These are phyloP conservation scores for Phortica variegata DNA, from an alignment of 1,140 invertebrate genomes.

Conservation along the genomic window DNA sequence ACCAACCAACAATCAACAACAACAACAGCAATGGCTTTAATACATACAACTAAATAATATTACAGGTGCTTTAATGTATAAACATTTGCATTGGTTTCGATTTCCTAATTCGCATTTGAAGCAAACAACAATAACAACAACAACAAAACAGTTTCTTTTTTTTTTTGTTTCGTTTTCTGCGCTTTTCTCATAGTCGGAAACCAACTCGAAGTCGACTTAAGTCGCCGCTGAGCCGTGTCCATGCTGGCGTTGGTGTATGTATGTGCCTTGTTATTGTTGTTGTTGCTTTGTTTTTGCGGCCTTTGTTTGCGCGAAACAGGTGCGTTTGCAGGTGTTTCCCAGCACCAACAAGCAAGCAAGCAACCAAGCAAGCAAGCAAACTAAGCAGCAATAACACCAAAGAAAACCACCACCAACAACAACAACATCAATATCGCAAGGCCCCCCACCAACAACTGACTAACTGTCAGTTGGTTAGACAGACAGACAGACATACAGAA, in stretches of 20 bases:
- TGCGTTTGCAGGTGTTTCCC: conserved; percentile 56
- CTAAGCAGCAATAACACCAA: no score
- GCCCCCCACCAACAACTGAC: neutral
- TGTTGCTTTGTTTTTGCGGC: conserved; percentile 10
- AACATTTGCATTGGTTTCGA: conserved; percentile 31
- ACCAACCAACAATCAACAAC: neutral
- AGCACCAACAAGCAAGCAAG: conserved; percentile 5
- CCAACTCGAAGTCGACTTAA: neutral
- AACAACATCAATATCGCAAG: conserved; percentile 7
- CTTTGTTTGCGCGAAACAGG: conserved; percentile 48
- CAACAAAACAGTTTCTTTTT: conserved; percentile 15
- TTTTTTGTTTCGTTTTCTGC: no score
- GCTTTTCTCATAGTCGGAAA: conserved; percentile 9
- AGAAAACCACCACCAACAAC: conserved; percentile 36
- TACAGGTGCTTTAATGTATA: conserved; percentile 19
- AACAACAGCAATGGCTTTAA: no score
- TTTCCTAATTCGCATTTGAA: conserved; percentile 43
- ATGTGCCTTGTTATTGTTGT: conserved; percentile 26
- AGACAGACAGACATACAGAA: neutral
- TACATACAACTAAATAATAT: conserved; percentile 3
- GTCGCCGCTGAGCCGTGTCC: conserved; percentile 37
- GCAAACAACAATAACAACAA: conserved; percentile 10
- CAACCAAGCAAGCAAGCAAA: no score
- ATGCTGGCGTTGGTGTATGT: conserved; percentile 24
- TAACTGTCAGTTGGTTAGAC: no score